phyloP scores from a whole-genome alignment of 2,797 vertebrate species.

The Myotis daubentonii region DNA sequence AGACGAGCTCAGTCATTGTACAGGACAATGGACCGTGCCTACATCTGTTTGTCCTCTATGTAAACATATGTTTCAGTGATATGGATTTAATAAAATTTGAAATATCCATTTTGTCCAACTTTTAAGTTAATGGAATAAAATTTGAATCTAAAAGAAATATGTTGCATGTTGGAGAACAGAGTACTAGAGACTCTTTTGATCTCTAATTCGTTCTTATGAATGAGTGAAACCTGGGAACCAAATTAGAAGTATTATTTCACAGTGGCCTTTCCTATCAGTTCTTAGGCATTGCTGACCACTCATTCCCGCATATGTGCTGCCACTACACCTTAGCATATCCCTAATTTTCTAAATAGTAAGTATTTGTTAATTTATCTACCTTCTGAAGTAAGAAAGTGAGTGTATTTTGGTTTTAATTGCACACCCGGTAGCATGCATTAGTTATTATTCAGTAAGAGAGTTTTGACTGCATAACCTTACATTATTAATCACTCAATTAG shows the following conservation, averaged over 20 bases:
- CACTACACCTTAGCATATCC: not conserved
- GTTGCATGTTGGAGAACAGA: not conserved
- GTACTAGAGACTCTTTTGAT: not conserved
- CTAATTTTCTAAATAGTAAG: not conserved
- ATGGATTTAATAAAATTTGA: slow-evolving; percentile 47
- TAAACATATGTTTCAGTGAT: slow-evolving; percentile 48
- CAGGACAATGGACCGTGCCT: not conserved
- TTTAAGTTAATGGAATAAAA: slow-evolving; percentile 75
- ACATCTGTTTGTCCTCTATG: not conserved
- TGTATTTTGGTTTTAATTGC: not conserved
- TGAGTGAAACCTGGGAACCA: not conserved
- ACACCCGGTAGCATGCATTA: not conserved
- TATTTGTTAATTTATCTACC: not conserved
- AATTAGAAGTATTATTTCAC: not conserved
- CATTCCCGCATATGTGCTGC: fast-evolving
- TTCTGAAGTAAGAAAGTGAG: not conserved
- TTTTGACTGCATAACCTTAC: not conserved
- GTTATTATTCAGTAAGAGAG: not conserved
- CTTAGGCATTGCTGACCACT: not conserved
- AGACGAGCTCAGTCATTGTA: not conserved
- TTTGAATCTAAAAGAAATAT: not conserved
- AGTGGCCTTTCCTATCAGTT: not conserved
- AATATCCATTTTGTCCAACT: slow-evolving; percentile 51
- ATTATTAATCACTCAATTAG: not conserved
- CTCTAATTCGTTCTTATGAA: not conserved